phyloP scores from a whole-genome alignment of 2,888 invertebrate genomes.

The Drosophila emarginata region DNA sequence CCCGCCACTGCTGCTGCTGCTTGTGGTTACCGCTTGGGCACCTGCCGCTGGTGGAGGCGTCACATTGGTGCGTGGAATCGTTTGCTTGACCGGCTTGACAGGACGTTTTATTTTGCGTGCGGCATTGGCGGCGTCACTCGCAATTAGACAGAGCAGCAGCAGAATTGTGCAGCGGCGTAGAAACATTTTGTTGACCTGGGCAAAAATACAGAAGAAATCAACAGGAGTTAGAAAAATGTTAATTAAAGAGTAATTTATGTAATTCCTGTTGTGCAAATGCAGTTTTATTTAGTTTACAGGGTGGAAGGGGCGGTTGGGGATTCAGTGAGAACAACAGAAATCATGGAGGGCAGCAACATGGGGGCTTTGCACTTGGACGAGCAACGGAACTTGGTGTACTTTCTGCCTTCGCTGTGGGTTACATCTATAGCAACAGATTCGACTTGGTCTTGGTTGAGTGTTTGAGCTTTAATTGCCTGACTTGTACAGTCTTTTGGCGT shows the following conservation, averaged over 20 bases:
- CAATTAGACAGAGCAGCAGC: slow-evolving; percentile 78
- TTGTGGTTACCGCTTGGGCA: slow-evolving; percentile 11
- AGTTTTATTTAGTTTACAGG: slow-evolving; percentile 55
- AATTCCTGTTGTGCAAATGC: slow-evolving; percentile 60
- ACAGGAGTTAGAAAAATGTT: slow-evolving; percentile 52
- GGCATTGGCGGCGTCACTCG: slow-evolving; percentile 78
- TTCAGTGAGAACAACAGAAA: neutral
- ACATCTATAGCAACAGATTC: neutral
- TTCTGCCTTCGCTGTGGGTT: slow-evolving; percentile 14
- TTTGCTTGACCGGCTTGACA: slow-evolving; percentile 78
- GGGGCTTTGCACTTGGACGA: slow-evolving; percentile 42
- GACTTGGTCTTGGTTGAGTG: slow-evolving; percentile 30
- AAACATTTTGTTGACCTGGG: slow-evolving; percentile 75
- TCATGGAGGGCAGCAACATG: slow-evolving; percentile 26
- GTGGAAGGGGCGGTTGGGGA: slow-evolving; percentile 13
- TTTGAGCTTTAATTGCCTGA: slow-evolving; percentile 66
- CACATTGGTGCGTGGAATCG: slow-evolving; percentile 77
- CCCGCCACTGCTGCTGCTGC: slow-evolving; percentile 24
- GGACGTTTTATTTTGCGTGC: slow-evolving; percentile 81
- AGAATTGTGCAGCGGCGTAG: slow-evolving; percentile 78
- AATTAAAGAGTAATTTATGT: slow-evolving; percentile 73
- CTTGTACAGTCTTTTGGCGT: slow-evolving; percentile 69
- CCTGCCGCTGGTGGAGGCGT: slow-evolving; percentile 69
- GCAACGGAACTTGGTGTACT: slow-evolving; percentile 55
- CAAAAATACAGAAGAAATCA: slow-evolving; percentile 20